Conservation (phyloP, 2,797 vertebrate genomes). For the Aulostomus chinensis region DNA sequence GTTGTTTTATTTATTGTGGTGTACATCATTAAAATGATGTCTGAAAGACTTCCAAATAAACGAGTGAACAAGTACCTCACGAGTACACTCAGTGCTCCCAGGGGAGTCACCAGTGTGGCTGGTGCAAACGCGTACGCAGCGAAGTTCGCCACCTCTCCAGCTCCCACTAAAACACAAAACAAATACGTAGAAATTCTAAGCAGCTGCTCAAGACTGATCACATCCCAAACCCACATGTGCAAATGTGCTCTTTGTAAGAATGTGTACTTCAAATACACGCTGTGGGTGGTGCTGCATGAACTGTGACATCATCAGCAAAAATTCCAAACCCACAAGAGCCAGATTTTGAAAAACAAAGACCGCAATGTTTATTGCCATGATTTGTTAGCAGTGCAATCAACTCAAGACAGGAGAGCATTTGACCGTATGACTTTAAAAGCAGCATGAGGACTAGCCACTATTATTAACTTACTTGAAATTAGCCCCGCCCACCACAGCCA, state of each 20-base stretch:
- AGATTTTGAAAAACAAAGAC: slow-evolving; percentile 55
- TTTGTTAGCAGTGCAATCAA: not conserved
- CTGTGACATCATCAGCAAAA: slow-evolving; percentile 27
- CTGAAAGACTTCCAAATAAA: not conserved
- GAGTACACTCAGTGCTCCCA: slow-evolving; percentile 88
- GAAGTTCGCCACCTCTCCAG: slow-evolving; percentile 88
- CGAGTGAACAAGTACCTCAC: slow-evolving; percentile 79
- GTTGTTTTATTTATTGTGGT: too few relatives aligned
- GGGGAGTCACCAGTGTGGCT: slow-evolving; percentile 86
- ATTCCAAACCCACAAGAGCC: slow-evolving; percentile 61
- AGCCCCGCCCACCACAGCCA: slow-evolving; percentile 91
- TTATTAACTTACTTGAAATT: slow-evolving; percentile 86
- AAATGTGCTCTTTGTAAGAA: slow-evolving; percentile 58
- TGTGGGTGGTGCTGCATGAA: slow-evolving; percentile 31
- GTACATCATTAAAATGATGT: too few relatives aligned
- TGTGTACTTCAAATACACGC: slow-evolving; percentile 18
- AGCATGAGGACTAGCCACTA: too few relatives aligned
- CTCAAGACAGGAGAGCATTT: not conserved
- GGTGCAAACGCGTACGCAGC: slow-evolving; percentile 88
- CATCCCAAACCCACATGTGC: slow-evolving; percentile 45
- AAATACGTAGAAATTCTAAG: not conserved
- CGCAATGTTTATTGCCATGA: slow-evolving; percentile 37
- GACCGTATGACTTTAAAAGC: not conserved
- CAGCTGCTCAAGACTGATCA: slow-evolving; percentile 10
- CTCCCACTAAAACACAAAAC: slow-evolving; percentile 81